phyloP scores from a whole-genome alignment of 2,888 invertebrate genomes.

The Hydropsyche betteni region DNA sequence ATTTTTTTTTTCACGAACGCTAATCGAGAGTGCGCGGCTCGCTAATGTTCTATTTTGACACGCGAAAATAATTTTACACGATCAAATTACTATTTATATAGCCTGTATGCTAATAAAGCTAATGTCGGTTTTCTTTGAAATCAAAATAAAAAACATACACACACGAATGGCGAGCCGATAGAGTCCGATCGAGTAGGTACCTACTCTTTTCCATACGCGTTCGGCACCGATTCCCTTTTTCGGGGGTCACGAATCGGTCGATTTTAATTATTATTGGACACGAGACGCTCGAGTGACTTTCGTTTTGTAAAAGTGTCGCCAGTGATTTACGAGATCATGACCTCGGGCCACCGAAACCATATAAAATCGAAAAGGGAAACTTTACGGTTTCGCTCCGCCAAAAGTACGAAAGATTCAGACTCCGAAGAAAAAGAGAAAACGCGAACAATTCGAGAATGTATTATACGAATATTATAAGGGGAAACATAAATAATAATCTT shows the following conservation, averaged over 20 bases:
- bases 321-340: slow-evolving; percentile 47
- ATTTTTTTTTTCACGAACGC: background rate
- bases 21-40: slow-evolving; percentile 10
- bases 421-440: no score
- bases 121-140: slow-evolving; percentile 8
- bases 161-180: background rate
- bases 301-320: slow-evolving; percentile 44
- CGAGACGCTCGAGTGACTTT: slow-evolving; percentile 26
- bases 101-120: slow-evolving; percentile 2
- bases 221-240: no score
- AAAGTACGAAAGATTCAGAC: no score
- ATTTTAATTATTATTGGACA: background rate
- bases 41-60: slow-evolving; percentile 19
- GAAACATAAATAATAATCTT: no score
- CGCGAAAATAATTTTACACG: slow-evolving; percentile 1
- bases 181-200: background rate
- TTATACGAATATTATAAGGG: no score
- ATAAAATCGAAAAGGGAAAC: slow-evolving; percentile 24
- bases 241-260: no score
- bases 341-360: slow-evolving; percentile 39
- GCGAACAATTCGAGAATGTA: no score
- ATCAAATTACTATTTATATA: slow-evolving; percentile 10
- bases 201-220: background rate
- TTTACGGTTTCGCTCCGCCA: slow-evolving; percentile 26
- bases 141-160: slow-evolving; percentile 17